Evolutionary conservation across 2,797 vertebrate genomes (phyloP).

Genomic region (Micrastur ruficollis): DNA sequence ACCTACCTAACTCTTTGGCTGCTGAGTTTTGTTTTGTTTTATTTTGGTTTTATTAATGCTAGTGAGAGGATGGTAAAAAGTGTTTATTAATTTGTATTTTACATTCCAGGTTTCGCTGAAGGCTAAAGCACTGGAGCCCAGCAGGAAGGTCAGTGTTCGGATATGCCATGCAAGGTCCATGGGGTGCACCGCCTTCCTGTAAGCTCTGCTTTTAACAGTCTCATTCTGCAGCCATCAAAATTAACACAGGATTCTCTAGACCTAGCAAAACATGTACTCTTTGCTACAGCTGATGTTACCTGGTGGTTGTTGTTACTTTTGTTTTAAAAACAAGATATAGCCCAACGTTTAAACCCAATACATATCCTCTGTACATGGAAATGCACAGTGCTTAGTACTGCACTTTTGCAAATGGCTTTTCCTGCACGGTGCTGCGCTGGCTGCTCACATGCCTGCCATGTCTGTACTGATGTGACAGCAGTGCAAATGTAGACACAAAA

Average conservation of each 20-base stretch:
- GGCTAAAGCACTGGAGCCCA: neutral
- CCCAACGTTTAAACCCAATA: neutral
- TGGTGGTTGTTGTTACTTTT: neutral
- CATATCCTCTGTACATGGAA: neutral
- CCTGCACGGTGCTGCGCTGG: neutral
- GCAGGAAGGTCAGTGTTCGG: neutral
- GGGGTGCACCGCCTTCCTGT: neutral
- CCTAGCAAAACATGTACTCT: neutral
- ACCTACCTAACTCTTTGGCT: neutral
- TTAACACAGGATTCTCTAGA: neutral
- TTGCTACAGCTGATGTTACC: neutral
- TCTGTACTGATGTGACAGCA: neutral
- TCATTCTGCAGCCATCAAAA: neutral
- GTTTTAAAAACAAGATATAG: neutral
- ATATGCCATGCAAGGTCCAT: neutral
- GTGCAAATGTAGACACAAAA: neutral
- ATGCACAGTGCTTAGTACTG: neutral
- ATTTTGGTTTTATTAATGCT: neutral
- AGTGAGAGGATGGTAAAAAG: neutral
- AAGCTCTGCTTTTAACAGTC: neutral
- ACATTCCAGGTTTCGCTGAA: neutral
- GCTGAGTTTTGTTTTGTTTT: neutral
- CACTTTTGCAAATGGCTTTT: neutral
- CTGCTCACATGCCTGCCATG: neutral
- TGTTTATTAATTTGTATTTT: neutral